Conservation (phyloP, 2,797 vertebrate species). For the Acridotheres tristis region DNA sequence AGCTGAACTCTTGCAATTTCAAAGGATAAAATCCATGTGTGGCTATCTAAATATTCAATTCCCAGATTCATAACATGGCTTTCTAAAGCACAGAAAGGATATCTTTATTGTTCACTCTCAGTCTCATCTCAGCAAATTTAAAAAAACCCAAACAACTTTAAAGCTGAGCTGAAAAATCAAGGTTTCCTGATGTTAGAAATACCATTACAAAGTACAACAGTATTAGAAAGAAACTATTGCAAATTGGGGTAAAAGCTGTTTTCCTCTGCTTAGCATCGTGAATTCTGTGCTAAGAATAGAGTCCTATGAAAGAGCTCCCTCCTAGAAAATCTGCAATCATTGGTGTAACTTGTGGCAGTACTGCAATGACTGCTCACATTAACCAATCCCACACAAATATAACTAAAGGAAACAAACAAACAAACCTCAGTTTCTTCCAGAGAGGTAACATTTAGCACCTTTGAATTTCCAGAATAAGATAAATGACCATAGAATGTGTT, state of each 20-base stretch:
- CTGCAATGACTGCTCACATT: neutral
- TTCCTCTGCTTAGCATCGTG: neutral
- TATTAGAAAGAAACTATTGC: neutral
- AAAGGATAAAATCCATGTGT: neutral
- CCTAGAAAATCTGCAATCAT: neutral
- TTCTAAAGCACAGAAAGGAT: neutral
- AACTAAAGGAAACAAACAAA: neutral
- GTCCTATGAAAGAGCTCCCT: neutral
- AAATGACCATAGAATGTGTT: fast-evolving
- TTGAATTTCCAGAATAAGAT: neutral
- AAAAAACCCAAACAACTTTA: neutral
- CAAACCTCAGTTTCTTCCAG: neutral
- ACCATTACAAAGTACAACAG: neutral
- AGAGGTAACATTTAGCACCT: neutral
- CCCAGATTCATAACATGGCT: neutral
- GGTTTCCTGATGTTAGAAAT: neutral
- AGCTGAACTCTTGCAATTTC: neutral
- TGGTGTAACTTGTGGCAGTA: neutral
- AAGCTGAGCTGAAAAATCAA: neutral
- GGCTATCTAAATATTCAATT: neutral
- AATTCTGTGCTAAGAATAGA: neutral
- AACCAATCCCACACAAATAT: neutral
- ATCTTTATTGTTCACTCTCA: neutral
- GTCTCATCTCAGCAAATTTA: neutral
- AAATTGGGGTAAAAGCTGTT: neutral